A percentile compares a stretch with the other conserved stretches of the same genome.
Evolutionary conservation across 2,888 invertebrate species (phyloP).

Genomic region (Drosophila barbarae): DNA sequence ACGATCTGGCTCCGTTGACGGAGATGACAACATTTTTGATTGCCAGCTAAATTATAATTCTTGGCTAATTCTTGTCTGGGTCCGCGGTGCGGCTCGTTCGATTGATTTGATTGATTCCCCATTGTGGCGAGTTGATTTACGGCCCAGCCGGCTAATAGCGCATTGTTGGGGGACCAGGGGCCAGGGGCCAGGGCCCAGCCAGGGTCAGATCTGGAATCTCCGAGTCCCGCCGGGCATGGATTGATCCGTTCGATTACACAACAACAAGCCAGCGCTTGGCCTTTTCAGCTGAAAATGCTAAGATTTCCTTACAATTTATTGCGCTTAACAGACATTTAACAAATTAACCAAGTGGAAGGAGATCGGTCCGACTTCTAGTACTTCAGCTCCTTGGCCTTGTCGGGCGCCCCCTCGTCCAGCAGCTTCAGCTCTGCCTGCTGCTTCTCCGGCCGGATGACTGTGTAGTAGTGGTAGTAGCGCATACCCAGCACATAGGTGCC

Average conservation of each 20-base stretch:
- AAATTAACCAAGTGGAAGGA: slow-evolving; percentile 17
- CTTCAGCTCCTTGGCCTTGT: slow-evolving; percentile 78
- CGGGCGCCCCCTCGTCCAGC: slow-evolving; percentile 80
- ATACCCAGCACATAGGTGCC: slow-evolving; percentile 80
- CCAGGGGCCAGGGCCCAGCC: slow-evolving; percentile 1
- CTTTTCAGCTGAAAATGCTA: slow-evolving; percentile 25
- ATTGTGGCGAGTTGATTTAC: slow-evolving; percentile 50
- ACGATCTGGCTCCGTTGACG: slow-evolving; percentile 45
- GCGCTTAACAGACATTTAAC: slow-evolving; percentile 53
- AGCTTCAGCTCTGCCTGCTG: slow-evolving; percentile 79
- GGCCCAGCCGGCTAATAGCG: slow-evolving; percentile 28
- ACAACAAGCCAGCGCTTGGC: slow-evolving; percentile 37
- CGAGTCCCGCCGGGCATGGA: slow-evolving; percentile 10
- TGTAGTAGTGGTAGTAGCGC: slow-evolving; percentile 81
- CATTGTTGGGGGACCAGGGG: slow-evolving; percentile 20
- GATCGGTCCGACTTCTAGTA: slow-evolving; percentile 50
- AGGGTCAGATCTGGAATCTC: slow-evolving; percentile 31
- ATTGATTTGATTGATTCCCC: slow-evolving; percentile 54
- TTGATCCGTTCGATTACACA: slow-evolving; percentile 52
- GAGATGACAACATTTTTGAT: slow-evolving; percentile 56
- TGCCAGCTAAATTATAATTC: slow-evolving; percentile 45
- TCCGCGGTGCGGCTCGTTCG: slow-evolving; percentile 10
- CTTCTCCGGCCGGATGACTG: slow-evolving; percentile 80
- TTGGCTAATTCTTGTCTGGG: slow-evolving; percentile 30
- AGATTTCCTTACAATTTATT: slow-evolving; percentile 56